A percentile compares a stretch with the other conserved stretches of the same genome.
These are phyloP conservation scores for Ramazzottius varieornatus DNA, from an alignment of 2,888 invertebrate species.

Conservation along the genomic window DNA sequence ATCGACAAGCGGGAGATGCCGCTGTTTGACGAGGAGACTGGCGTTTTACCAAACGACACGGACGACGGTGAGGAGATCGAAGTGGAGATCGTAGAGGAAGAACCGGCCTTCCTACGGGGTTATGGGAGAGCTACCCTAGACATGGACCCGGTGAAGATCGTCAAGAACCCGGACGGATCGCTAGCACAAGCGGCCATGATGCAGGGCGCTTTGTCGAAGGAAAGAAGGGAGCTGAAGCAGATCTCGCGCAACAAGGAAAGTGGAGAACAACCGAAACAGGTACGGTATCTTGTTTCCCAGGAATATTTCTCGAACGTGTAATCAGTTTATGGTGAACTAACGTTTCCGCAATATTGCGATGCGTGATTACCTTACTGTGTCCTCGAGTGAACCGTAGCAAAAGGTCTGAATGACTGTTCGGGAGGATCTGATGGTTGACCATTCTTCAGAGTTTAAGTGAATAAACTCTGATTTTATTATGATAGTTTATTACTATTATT, in stretches of 20 bases:
- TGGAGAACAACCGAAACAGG: neutral
- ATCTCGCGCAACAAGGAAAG: neutral
- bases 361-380: too few species aligned
- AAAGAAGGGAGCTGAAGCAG: constrained; percentile 83
- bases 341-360: too few species aligned
- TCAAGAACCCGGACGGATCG: constrained; percentile 96
- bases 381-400: too few species aligned
- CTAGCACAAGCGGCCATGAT: constrained; percentile 97
- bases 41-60: constrained; percentile 46
- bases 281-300: neutral
- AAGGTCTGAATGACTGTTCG: too few species aligned
- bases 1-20: constrained; percentile 77
- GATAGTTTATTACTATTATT: too few species aligned
- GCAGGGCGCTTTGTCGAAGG: constrained; percentile 92
- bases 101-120: constrained; percentile 61
- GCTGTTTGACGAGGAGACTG: constrained; percentile 90
- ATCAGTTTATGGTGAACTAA: too few species aligned
- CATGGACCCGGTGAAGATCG: constrained; percentile 68
- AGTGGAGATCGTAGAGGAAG: constrained; percentile 93
- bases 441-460: too few species aligned
- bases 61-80: constrained; percentile 75
- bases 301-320: too few species aligned
- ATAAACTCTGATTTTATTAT: too few species aligned
- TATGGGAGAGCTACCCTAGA: constrained; percentile 51
- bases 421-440: too few species aligned